A percentile compares a stretch with the other conserved stretches of the same genome.
These are phyloP conservation scores for Tokudaia tokunoshimensis DNA, from an alignment of 2,797 vertebrate species.

Conservation along the genomic window DNA sequence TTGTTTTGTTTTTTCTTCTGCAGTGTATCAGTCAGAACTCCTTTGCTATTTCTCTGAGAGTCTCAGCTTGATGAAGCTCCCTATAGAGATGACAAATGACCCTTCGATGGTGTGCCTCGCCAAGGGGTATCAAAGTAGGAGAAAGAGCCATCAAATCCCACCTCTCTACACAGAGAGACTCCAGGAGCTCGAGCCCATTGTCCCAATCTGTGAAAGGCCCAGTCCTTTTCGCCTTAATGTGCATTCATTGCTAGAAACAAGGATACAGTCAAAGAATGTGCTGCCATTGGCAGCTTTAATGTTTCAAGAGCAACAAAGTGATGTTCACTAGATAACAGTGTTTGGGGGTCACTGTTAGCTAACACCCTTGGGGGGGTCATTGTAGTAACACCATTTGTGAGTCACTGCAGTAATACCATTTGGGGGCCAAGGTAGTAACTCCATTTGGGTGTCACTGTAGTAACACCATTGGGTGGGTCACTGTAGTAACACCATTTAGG, in stretches of 20 bases:
- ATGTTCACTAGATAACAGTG: too few relatives aligned
- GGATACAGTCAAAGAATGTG: not conserved
- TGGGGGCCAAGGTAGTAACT: too few relatives aligned
- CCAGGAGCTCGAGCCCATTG: not conserved
- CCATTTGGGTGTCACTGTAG: not conserved
- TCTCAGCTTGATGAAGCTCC: not conserved
- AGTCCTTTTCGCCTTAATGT: not conserved
- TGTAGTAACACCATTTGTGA: not conserved
- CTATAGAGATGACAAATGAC: not conserved
- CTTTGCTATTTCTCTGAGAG: conserved; percentile 33
- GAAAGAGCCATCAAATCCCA: rapidly evolving
- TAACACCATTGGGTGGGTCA: not conserved
- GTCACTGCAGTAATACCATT: not conserved
- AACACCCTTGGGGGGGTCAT: not conserved
- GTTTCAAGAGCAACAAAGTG: not conserved
- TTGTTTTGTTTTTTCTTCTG: not conserved
- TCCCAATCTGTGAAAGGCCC: not conserved
- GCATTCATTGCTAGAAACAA: not conserved
- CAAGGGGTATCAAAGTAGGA: not conserved
- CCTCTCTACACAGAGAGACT: not conserved
- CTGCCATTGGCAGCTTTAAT: not conserved
- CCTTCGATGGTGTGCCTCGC: not conserved
- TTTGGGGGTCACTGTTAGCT: not conserved
- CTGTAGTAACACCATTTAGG: not conserved
- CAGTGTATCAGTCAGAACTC: conserved; percentile 47